phyloP scores from a whole-genome alignment of 2,113 vertebrate species.

The Dendropsophus ebraccatus region DNA sequence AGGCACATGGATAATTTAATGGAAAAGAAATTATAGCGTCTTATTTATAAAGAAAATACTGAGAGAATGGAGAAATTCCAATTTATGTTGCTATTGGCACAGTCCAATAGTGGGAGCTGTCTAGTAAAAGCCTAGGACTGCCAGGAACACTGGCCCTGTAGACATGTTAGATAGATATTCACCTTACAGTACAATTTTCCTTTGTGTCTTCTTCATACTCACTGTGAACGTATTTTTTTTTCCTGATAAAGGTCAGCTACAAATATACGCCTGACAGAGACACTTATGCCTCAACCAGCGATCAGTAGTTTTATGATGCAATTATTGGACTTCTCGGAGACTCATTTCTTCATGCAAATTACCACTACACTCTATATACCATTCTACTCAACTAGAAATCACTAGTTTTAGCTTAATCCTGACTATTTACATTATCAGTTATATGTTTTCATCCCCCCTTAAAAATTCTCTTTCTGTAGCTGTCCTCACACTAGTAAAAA shows the following conservation, averaged over 20 bases:
- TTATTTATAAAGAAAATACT: too few species aligned
- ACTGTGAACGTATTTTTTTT: not conserved
- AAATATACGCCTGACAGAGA: not conserved
- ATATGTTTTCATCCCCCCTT: too few species aligned
- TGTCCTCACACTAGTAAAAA: too few species aligned
- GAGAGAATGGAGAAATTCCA: too few species aligned
- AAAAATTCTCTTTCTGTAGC: too few species aligned
- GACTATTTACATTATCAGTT: not conserved
- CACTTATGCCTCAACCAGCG: not conserved
- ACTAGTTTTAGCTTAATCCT: not conserved
- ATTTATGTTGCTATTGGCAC: too few species aligned
- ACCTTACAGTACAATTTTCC: not conserved
- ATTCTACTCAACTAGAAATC: not conserved
- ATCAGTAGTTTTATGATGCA: not conserved
- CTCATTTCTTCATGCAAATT: not conserved
- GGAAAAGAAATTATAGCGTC: too few species aligned
- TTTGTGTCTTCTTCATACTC: not conserved
- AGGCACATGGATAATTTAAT: too few species aligned
- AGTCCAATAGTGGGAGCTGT: too few species aligned
- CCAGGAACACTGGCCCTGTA: too few species aligned
- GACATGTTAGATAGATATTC: too few species aligned
- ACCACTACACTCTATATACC: not conserved
- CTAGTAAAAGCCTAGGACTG: too few species aligned
- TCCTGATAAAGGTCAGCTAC: not conserved
- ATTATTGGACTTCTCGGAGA: not conserved